Conservation (phyloP, 2,113 vertebrate genomes). For the Sminthopsis crassicaudata region DNA sequence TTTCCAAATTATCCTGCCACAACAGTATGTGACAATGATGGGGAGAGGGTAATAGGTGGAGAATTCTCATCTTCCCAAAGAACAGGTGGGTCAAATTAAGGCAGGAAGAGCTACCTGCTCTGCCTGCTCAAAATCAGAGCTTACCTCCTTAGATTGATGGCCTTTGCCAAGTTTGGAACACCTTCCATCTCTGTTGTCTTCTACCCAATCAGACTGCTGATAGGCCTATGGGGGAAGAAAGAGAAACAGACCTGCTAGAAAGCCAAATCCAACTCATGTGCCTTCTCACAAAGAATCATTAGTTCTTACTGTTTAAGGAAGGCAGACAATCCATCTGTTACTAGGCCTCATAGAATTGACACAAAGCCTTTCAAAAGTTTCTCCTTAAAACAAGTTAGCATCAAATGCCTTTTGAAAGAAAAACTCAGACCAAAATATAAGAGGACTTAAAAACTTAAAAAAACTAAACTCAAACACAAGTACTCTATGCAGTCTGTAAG, state of each 20-base stretch:
- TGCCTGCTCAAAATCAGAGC: slow-evolving; percentile 82
- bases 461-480: slow-evolving; percentile 51
- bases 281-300: slow-evolving; percentile 78
- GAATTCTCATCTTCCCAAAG: slow-evolving; percentile 50
- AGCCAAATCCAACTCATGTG: slow-evolving; percentile 77
- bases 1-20: slow-evolving; percentile 6
- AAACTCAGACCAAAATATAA: slow-evolving; percentile 62
- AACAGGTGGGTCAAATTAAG: slow-evolving; percentile 58
- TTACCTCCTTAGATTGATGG: slow-evolving; percentile 87
- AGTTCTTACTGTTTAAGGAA: slow-evolving; percentile 71
- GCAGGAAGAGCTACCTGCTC: slow-evolving; percentile 77
- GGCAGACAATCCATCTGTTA: slow-evolving; percentile 67
- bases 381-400: slow-evolving; percentile 61
- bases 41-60: background rate
- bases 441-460: background rate
- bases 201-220: slow-evolving; percentile 87
- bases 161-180: slow-evolving; percentile 87
- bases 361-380: slow-evolving; percentile 59
- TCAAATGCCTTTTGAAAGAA: slow-evolving; percentile 44
- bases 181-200: slow-evolving; percentile 87
- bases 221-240: slow-evolving; percentile 87
- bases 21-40: background rate
- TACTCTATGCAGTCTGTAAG: slow-evolving; percentile 44
- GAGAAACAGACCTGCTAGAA: slow-evolving; percentile 88
- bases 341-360: slow-evolving; percentile 32